A percentile compares a stretch with the other conserved stretches of the same genome.
These are phyloP conservation scores for Cynoglossus semilaevis DNA, from an alignment of 2,113 vertebrate genomes.

Conservation along the genomic window DNA sequence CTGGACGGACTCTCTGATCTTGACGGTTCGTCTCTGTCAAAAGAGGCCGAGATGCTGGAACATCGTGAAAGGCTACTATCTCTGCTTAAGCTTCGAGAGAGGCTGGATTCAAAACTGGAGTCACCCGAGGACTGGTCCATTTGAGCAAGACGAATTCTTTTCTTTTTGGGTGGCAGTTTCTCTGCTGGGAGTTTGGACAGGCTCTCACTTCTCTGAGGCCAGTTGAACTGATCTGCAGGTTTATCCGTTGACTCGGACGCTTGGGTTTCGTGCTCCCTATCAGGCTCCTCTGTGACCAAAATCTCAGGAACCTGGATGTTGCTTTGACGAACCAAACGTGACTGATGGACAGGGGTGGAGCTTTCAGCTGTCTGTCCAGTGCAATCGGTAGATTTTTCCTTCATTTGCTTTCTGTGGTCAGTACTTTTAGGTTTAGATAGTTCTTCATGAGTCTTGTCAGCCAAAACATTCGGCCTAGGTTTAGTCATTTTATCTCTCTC, in stretches of 20 bases:
- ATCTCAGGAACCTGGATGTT: conserved; percentile 99
- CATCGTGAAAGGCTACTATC: conserved; percentile 93
- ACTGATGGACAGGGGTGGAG: conserved; percentile 74
- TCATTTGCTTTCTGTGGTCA: conserved; percentile 58
- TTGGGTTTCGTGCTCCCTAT: conserved; percentile 84
- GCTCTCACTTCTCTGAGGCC: conserved; percentile 95
- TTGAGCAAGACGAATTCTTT: conserved; percentile 92
- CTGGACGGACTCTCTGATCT: conserved; percentile 82
- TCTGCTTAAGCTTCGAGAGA: conserved; percentile 91
- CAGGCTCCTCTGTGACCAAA: conserved; percentile 95
- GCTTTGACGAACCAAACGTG: conserved; percentile 90
- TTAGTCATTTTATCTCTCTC: conserved; percentile 77
- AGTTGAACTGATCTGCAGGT: conserved; percentile 85
- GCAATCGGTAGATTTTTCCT: conserved; percentile 67
- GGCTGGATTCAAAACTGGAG: conserved; percentile 89
- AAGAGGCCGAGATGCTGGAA: conserved; percentile 92
- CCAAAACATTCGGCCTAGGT: conserved; percentile 47
- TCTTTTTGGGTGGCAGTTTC: conserved; percentile 98
- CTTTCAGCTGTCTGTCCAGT: conserved; percentile 64
- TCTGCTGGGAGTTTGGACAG: conserved; percentile 94
- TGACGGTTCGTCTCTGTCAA: conserved; percentile 87
- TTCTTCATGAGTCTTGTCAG: conserved; percentile 66
- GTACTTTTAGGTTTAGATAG: conserved; percentile 60
- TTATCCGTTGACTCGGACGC: conserved; percentile 81
- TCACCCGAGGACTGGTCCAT: conserved; percentile 94